These are phyloP conservation scores for Cryptoblepharus egeriae DNA, from an alignment of 2,797 vertebrate species.

Conservation along the genomic window DNA sequence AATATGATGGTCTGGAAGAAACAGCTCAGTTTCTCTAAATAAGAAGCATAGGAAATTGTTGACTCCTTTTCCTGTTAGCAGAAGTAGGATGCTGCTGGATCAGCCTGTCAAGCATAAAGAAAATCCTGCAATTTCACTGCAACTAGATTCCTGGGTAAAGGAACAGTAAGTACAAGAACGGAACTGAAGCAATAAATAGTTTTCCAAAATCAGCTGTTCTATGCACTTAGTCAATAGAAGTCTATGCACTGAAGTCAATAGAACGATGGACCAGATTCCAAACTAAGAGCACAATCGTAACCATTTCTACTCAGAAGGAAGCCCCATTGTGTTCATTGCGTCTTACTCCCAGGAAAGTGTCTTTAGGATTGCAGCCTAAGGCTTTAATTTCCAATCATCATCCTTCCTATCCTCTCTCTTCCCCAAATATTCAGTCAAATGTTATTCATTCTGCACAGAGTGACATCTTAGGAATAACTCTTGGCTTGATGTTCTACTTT, in stretches of 20 bases:
- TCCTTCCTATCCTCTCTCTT: neutral
- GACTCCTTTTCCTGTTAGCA: neutral
- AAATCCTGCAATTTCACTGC: neutral
- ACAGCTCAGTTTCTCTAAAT: slow-evolving; percentile 1
- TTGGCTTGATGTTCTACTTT: neutral
- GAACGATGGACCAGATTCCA: neutral
- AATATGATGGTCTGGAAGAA: neutral
- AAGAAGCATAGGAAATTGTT: neutral
- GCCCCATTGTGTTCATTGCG: no score
- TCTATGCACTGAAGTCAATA: neutral
- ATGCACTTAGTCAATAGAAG: neutral
- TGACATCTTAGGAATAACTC: neutral
- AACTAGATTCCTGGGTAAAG: slow-evolving; percentile 5
- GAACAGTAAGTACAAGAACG: neutral
- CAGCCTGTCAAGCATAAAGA: neutral
- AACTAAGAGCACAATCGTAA: no score
- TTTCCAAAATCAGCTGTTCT: neutral
- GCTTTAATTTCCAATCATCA: neutral
- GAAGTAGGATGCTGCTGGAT: neutral
- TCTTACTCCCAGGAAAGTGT: no score
- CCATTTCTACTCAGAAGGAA: no score
- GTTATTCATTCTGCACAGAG: neutral
- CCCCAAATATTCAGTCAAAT: neutral
- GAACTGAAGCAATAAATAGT: neutral
- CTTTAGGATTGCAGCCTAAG: no score